Evolutionary conservation across 2,888 invertebrate species (phyloP), one percentile per base, ranked within the genome.

Genomic region (Lasioglossum oenotherae): DNA sequence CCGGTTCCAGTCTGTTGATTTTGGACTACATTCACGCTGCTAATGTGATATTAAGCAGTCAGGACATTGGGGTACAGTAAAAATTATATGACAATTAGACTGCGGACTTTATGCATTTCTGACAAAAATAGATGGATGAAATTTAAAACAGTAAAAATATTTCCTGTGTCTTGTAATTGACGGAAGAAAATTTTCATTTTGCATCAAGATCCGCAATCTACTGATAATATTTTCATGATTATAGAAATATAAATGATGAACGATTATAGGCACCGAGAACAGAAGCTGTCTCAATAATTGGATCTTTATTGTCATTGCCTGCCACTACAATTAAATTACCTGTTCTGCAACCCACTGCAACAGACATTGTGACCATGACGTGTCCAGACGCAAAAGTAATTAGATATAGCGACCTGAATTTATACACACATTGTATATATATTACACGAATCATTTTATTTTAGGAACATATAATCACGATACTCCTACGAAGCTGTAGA

Each of bases 1-100:
- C 98, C 67, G 99, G 99, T 0, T 98, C 98, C 92, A 98, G 98
- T 1, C 96, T 99, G 80, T 96, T 99, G 2, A 96, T 98, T 76
- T 95, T 98, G 80, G 99, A 99, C 96, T 97, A 99, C 92, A 97
- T 99, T 57, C 98, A 98, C 93, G 99, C 99, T 14, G 98, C 98
- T 89, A 98, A 98, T 84, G 97, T 98, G 35, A 97, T 99, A 87
- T 96, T 99, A 84, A 98, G 98, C 91, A 97, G 97, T 27, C 96
- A 97, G 23, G 98, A 98, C 93, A 96, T 97, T 84, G 96, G 97
- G 72, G 94, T 94, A 86, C 57, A 67, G 23, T 14, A 14, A 10
- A 38, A 74, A 46, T 77, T 49, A 14, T 0, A 44, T 14, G 12
- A 44, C 0, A 44, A 14, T 44, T 44, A 44, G 44, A 44, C 4